Evolutionary conservation across 2,888 invertebrate genomes (phyloP), one percentile per base, ranked within the genome.

Genomic region (Tetranychus truncatus): DNA sequence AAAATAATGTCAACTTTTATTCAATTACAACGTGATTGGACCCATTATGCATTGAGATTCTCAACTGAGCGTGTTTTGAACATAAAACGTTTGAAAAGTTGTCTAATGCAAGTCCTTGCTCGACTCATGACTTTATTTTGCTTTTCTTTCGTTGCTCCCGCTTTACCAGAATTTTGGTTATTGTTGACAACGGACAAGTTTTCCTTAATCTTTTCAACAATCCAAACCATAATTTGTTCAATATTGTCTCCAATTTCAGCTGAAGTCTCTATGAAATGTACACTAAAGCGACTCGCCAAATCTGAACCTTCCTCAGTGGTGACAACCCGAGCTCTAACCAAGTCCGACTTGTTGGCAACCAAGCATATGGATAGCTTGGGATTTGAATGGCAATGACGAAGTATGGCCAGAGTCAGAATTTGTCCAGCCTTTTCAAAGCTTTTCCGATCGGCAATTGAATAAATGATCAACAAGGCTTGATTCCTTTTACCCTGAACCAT

Each of bases 371-470:
- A 45, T 45, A 72, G 18, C 9, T 72, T 46, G 9, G 44, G 72
- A 6, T 72, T 15, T 4, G 34, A 20, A 44, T 45, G 44, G 9
- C n/a, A 15, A n/a, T 72, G 45, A 6, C 45, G 21, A 9, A 72
- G 20, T 46, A 72, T 46, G 20, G 45, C 45, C 44, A 72, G 18
- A n/a, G 72, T 72, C 11, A 72, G 20, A 34, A 72, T 15, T 72
- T 24, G 34, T n/a, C 45, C 72, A 45, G 72, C 44, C 20, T 45
- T 45, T 72, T 72, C 72, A 44, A 72, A 72, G 34, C 72, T 72
- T 72, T 46, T 44, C 20, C 72, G 72, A 72, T 72, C 72, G 6
- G 72, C 34, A n/a, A 72, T 45, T 20, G 72, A 72, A 72, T 72
- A 72, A 15, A 72, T 34, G 15, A 72, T 69, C 5, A 69, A 8